These are phyloP conservation scores for Lamellibrachia luymesi DNA, from an alignment of 1,140 invertebrate genomes.

Conservation along the genomic window DNA sequence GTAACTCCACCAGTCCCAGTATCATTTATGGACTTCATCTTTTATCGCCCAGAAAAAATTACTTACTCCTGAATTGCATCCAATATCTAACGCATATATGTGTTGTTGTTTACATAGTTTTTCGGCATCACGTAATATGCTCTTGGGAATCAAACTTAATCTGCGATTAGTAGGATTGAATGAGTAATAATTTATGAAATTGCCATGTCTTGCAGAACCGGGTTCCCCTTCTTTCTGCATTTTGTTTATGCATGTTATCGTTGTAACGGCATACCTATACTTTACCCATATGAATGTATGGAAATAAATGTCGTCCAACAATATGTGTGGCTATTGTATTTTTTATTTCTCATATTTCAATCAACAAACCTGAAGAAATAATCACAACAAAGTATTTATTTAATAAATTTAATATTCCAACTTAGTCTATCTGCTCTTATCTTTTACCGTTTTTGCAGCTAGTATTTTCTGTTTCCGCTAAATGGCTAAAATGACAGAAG, in stretches of 20 bases:
- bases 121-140: conserved; percentile 20
- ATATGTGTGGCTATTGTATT: background rate
- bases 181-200: conserved; percentile 83
- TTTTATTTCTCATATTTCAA: background rate
- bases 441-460: background rate
- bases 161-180: conserved; percentile 72
- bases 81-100: conserved; percentile 68
- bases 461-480: background rate
- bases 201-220: conserved; percentile 73
- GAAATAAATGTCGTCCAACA: background rate
- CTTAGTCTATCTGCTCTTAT: background rate
- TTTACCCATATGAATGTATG: background rate
- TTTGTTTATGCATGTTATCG: background rate
- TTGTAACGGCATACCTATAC: background rate
- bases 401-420: background rate
- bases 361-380: background rate
- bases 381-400: background rate
- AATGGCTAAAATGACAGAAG: conserved; percentile 5
- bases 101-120: conserved; percentile 34
- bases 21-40: background rate
- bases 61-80: conserved; percentile 73
- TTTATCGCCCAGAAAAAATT: background rate
- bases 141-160: conserved; percentile 63
- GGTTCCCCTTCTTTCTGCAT: conserved; percentile 58
- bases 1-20: background rate